Evolutionary conservation across 2,888 invertebrate genomes (phyloP).

Genomic region (Crocallis elinguaria): DNA sequence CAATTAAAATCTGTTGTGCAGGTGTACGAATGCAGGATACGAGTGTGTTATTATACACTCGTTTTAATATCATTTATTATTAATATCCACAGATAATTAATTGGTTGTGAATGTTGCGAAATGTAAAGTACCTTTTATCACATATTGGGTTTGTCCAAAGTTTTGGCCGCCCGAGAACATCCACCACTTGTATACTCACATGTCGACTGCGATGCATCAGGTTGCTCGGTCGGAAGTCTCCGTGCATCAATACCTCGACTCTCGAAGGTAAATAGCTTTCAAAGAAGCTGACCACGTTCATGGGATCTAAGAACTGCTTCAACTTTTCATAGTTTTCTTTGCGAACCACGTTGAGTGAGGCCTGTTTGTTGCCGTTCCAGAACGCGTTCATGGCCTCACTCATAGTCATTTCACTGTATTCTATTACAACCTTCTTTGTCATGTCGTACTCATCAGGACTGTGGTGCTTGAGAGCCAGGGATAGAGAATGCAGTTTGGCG

Average conservation of each 20-base stretch:
- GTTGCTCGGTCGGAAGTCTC: constrained; percentile 57
- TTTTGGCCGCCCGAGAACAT: too few relatives aligned
- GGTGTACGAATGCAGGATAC: too few relatives aligned
- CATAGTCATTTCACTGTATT: neutral
- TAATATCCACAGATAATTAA: too few relatives aligned
- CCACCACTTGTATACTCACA: too few relatives aligned
- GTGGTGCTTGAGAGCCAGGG: constrained; percentile 51
- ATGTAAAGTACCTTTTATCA: too few relatives aligned
- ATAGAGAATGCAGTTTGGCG: constrained; percentile 59
- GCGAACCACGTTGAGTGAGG: constrained; percentile 34
- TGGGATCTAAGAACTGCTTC: constrained; percentile 35
- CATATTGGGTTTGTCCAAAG: too few relatives aligned
- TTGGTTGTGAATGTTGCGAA: too few relatives aligned
- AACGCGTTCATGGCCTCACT: constrained; percentile 1
- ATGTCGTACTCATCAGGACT: constrained; percentile 45
- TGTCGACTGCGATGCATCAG: constrained; percentile 34
- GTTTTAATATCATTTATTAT: too few relatives aligned
- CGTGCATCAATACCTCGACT: constrained; percentile 37
- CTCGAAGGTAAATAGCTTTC: constrained; percentile 28
- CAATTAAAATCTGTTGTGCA: too few relatives aligned
- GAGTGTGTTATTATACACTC: too few relatives aligned
- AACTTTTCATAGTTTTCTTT: constrained; percentile 48
- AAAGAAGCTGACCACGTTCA: constrained; percentile 23
- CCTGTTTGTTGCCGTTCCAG: constrained; percentile 25
- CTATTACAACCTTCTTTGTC: neutral